Percentiles rank a stretch among this genome's conserved stretches.
These are phyloP conservation scores for Rhabdomys pumilio DNA, from an alignment of 2,797 vertebrate species.

Conservation along the genomic window DNA sequence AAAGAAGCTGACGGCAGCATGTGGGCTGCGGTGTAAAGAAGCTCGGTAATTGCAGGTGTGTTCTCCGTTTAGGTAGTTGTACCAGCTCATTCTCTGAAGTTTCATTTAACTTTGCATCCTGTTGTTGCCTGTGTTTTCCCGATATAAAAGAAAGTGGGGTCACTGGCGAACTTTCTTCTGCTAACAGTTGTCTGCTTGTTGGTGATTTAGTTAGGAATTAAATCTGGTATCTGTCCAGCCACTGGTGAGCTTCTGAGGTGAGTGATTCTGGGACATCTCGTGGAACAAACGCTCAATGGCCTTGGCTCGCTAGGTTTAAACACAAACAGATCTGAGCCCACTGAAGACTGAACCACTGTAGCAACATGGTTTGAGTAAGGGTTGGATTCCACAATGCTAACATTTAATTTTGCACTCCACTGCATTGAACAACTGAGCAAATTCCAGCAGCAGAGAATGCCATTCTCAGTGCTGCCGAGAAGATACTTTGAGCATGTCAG, in stretches of 20 bases:
- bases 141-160: conserved; percentile 95
- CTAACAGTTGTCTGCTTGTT: conserved; percentile 89
- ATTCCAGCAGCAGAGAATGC: conserved; percentile 97
- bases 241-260: conserved; percentile 92
- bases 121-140: conserved; percentile 91
- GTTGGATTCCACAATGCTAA: conserved; percentile 92
- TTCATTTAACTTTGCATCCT: conserved; percentile 74
- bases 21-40: conserved; percentile 96
- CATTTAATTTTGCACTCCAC: conserved; percentile 94
- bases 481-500: conserved; percentile 96
- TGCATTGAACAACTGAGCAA: conserved; percentile 97
- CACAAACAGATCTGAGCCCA: conserved; percentile 94
- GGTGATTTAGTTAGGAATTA: conserved; percentile 93
- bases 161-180: conserved; percentile 93
- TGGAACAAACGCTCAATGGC: conserved; percentile 94
- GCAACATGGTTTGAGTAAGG: conserved; percentile 94
- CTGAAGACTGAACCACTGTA: conserved; percentile 91
- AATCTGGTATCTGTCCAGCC: conserved; percentile 95
- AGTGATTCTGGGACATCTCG: conserved; percentile 91
- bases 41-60: conserved; percentile 93
- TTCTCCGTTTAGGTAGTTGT: conserved; percentile 87
- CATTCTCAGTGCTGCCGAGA: conserved; percentile 91
- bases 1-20: conserved; percentile 94
- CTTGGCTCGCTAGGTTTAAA: conserved; percentile 95
- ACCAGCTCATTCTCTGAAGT: conserved; percentile 77